Evolutionary conservation across 1,140 invertebrate species (phyloP), one percentile per base, ranked within the genome.

Genomic region (Bombus affinis): DNA sequence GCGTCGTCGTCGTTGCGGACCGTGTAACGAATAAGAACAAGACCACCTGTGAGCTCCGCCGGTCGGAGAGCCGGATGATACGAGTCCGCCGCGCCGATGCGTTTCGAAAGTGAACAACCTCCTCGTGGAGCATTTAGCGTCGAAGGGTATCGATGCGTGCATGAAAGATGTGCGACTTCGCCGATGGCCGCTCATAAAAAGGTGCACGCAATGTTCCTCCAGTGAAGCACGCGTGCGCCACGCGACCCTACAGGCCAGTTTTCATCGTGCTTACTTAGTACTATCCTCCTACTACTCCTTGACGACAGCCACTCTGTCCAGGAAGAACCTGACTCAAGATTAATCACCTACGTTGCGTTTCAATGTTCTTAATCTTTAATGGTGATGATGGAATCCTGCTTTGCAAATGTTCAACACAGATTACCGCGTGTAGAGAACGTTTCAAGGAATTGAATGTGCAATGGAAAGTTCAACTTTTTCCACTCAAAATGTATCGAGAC

Each of bases 221-320:
- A 12, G 76, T 80, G 37, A 71, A 88, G 86, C 88, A 88, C 88
- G 89, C 85, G 91, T 91, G 72, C 35, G 91, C 91, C 91, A 92
- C 91, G 91, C 91, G 88, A 92, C 85, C 77, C 83, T 89, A 71
- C 77, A 35, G 81, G 72, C 59, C 65, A 47, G 47, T 73, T 75
- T 62, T 62, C 73, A 83, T 75, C 71, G 53, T 42, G 25, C 28
- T 42, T 10, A 62, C 65, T 76, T 53, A 28, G 37, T 47, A 68
- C 73, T 22, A 75, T 73, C 32, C 73, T 39, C 32, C 70, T 59
- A 39, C 68, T 44, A 39, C 6, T 22, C 32, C 68, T 59, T 59
- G 35, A 18, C 71, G 47, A 53, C 47, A 22, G 47, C 18, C 47
- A 53, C 47, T 53, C 47, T 53, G 22, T 53, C 47, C 47, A 53